Conservation (phyloP, 2,113 vertebrate species). For the Orthonyx spaldingii region DNA sequence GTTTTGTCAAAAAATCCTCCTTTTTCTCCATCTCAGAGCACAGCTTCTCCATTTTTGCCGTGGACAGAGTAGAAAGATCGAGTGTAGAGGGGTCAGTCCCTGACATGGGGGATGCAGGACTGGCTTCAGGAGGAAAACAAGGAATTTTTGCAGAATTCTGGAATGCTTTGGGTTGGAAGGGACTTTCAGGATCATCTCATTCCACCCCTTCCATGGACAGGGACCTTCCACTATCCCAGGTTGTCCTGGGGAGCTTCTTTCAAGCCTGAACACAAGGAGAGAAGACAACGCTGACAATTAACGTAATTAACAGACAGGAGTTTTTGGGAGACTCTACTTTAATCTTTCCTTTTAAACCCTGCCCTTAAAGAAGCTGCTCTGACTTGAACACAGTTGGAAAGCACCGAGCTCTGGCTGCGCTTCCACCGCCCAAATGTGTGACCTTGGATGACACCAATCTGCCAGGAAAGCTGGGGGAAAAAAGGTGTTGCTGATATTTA, state of each 20-base stretch:
- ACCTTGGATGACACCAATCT: conserved; percentile 38
- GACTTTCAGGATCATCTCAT: neutral
- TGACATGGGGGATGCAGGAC: neutral
- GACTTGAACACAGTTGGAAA: neutral
- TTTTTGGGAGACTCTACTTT: neutral
- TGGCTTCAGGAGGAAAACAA: neutral
- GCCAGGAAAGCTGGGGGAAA: neutral
- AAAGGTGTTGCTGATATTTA: conserved; percentile 47
- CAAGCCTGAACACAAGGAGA: neutral
- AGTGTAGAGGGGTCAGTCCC: rapidly evolving
- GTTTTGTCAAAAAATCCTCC: neutral
- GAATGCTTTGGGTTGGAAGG: neutral
- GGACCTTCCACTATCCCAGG: neutral
- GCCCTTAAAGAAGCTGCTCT: neutral
- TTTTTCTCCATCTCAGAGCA: neutral
- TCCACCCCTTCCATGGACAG: neutral
- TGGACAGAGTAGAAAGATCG: neutral
- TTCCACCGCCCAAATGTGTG: neutral
- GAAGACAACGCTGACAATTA: neutral
- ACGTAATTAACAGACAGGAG: neutral
- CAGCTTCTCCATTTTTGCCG: neutral
- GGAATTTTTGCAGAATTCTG: neutral
- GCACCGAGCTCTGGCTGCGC: neutral
- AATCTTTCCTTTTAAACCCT: neutral
- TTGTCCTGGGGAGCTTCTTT: neutral